phyloP scores from a whole-genome alignment of 2,113 vertebrate genomes.

The Vidua chalybeata region DNA sequence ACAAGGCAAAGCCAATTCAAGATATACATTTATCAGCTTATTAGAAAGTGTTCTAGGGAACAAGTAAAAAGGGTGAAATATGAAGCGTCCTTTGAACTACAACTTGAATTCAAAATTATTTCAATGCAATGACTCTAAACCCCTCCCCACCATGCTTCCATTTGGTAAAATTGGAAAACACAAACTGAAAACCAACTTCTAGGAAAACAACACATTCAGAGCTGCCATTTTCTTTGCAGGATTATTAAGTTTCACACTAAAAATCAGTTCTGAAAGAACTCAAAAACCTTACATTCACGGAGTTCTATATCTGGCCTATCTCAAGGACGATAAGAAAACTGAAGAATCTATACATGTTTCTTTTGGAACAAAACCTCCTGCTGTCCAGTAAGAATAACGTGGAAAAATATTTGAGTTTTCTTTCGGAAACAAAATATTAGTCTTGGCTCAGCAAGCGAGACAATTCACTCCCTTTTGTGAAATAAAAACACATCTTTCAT shows the following conservation, averaged over 20 bases:
- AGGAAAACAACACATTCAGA: background rate
- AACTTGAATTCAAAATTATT: background rate
- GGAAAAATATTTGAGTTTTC: conserved; percentile 76
- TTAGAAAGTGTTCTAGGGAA: background rate
- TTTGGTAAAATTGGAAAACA: background rate
- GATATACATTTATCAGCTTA: background rate
- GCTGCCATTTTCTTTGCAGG: background rate
- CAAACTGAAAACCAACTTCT: background rate
- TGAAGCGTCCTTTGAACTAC: background rate
- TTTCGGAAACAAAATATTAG: conserved; percentile 81
- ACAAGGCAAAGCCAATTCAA: background rate
- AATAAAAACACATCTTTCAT: conserved; percentile 67
- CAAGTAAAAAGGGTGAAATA: background rate
- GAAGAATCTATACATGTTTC: conserved; percentile 68
- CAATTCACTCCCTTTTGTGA: conserved; percentile 66
- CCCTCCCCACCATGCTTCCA: background rate
- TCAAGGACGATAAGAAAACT: conserved; percentile 70
- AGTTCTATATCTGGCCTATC: conserved; percentile 58
- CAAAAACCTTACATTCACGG: background rate
- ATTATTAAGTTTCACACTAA: background rate
- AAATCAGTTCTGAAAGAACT: conserved; percentile 9
- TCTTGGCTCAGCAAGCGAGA: conserved; percentile 76
- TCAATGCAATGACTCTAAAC: background rate
- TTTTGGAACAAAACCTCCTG: conserved; percentile 73
- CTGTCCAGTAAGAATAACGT: conserved; percentile 74